Conservation (phyloP, 1,140 invertebrate species). For the Nilaparvata lugens region DNA sequence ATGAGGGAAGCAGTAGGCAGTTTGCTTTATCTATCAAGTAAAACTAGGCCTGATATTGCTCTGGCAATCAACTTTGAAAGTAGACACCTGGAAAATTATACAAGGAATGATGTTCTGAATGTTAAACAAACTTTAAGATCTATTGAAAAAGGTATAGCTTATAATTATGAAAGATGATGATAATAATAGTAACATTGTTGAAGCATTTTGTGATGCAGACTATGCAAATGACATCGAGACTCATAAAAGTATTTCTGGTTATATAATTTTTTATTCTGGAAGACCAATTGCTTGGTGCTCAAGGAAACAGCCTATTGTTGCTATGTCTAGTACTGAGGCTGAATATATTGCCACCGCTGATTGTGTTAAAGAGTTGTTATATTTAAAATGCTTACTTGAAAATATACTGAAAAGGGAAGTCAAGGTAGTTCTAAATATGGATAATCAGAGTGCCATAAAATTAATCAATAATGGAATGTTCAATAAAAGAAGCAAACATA, state of each 20-base stretch:
- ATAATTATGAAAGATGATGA: not conserved
- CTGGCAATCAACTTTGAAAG: slow-evolving; percentile 28
- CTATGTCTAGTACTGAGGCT: slow-evolving; percentile 12
- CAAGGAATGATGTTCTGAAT: no score
- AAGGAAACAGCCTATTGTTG: slow-evolving; percentile 15
- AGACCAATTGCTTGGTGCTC: slow-evolving; percentile 17
- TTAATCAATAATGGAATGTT: slow-evolving; percentile 11
- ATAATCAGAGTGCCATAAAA: slow-evolving; percentile 25
- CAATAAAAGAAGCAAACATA: slow-evolving; percentile 19
- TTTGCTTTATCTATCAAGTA: slow-evolving; percentile 30
- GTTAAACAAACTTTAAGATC: slow-evolving; percentile 19
- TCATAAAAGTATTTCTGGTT: slow-evolving; percentile 15
- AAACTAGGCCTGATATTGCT: slow-evolving; percentile 32
- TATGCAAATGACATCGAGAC: slow-evolving; percentile 7
- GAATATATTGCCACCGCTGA: slow-evolving; percentile 15
- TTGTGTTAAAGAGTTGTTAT: slow-evolving; percentile 19
- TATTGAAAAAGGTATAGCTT: slow-evolving; percentile 9
- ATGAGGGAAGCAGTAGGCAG: slow-evolving; percentile 28
- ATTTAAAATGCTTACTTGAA: slow-evolving; percentile 18
- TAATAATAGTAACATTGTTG: not conserved
- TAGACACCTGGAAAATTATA: slow-evolving; percentile 14
- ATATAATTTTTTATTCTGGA: slow-evolving; percentile 13
- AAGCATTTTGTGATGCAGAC: slow-evolving; percentile 18
- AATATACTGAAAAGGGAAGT: slow-evolving; percentile 10
- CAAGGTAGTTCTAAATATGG: slow-evolving; percentile 14